Base-by-base conservation (phyloP, 2,888 invertebrate species). In the Diaperis boleti region DNA sequence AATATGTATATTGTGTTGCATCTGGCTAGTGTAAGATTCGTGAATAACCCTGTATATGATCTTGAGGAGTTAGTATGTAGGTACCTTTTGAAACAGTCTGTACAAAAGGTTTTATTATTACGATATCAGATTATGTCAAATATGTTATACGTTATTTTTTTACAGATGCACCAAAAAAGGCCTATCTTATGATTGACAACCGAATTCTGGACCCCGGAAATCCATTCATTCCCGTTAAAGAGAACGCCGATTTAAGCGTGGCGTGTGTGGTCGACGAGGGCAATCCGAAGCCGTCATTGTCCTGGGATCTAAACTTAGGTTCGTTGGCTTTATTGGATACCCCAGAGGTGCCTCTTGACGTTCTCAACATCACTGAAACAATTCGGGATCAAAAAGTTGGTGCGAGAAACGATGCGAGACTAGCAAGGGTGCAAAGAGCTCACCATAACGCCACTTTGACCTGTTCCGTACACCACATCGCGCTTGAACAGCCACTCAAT, bases 191-290 rank as follows among this genome's bases (percentile, higher is more conserved):
- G 77, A 92, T 94, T 80, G 95, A 95, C 81, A 92, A 93, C 31
- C 85, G 92, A 41, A 88, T 93, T 15, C 84, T 94, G 74, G 94
- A 94, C 82, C 91, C 93, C 0, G 92, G 93, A 67, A 94, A 94
- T 83, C 89, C 91, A 66, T 94, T 94, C 85, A 91, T 94, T 71
- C 94, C 94, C 0, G 93, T 94, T 13, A 87, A 92, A 72, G 94
- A 95, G 80, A 92, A 92, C 78, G 90, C 91, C 20, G 90, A 92
- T 75, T 84, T 95, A 26, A 90, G 90, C 63, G 88, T 95, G 67
- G 88, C 91, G 68, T 95, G 95, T 77, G 89, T 93, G n/a, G 92
- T 92, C 64, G 94, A 94, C 81, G 94, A 94, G 80, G 89, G 89
- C 39, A 87, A 90, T 74, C 91, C 91, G 0, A 87, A 87, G 20